A percentile compares a stretch with the other conserved stretches of the same genome.
Evolutionary conservation across 2,113 vertebrate species (phyloP).

Genomic region (Nyctereutes procyonoides): DNA sequence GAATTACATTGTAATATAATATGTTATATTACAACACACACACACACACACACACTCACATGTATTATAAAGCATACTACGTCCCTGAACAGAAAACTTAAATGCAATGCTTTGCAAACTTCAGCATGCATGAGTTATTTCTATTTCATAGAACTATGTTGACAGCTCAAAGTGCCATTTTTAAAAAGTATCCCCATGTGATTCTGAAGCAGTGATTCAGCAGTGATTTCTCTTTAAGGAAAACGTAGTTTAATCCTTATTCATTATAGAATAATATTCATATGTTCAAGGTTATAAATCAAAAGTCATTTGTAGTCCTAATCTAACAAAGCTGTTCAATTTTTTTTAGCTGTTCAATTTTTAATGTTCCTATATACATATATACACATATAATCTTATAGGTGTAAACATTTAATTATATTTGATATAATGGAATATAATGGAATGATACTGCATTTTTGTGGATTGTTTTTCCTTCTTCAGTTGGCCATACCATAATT

Average conservation of each 20-base stretch:
- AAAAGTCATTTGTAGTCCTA: background rate
- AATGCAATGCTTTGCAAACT: background rate
- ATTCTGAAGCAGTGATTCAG: background rate
- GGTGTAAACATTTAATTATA: background rate
- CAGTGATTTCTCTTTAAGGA: background rate
- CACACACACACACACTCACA: background rate
- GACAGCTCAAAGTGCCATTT: background rate
- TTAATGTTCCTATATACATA: constrained; percentile 6
- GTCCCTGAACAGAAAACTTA: background rate
- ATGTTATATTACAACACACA: background rate
- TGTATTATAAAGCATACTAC: background rate
- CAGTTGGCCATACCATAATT: background rate
- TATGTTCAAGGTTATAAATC: background rate
- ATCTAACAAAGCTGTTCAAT: background rate
- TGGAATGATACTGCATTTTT: background rate
- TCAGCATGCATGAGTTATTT: background rate
- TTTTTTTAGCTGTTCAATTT: background rate
- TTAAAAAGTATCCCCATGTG: background rate
- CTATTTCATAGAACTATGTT: background rate
- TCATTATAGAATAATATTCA: constrained; percentile 14
- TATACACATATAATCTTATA: background rate
- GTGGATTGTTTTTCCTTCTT: background rate
- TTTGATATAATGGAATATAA: background rate
- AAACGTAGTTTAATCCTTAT: background rate
- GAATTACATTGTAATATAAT: background rate